Evolutionary conservation across 2,888 invertebrate species (phyloP), one percentile per base, ranked within the genome.

Genomic region (Alitta virens): DNA sequence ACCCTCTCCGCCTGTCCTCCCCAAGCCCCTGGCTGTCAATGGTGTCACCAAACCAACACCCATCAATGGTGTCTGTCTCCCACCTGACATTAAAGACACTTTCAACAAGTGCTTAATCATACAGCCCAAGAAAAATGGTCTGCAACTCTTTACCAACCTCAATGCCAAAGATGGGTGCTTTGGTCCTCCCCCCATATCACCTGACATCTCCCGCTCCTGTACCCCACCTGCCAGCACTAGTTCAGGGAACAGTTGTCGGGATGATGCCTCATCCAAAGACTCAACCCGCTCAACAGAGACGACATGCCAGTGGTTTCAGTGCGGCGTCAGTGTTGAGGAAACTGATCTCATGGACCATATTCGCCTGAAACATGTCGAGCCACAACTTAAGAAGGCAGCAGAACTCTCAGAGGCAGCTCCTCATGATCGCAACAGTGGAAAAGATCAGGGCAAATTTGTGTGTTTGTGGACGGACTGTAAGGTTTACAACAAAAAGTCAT

Each of bases 401-500:
- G 43, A 56, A 7, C n/a, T 24, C 23, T 56, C 56, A 2, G 5
- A n/a, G 18, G 18, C 18, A n/a, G 24, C 21, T 25, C 16, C 52
- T 3, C 18, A 18, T 16, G 25, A 21, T 9, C 18, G 23, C 25
- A 18, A 26, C 38, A 54, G 24, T 33, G 27, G 21, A 5, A 24
- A 33, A 26, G 57, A 56, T 25, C 23, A 25, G 14, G 52, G 14
- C n/a, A 51, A 55, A 49, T 69, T 52, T 55, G 63, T 91, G 56
- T 96, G 96, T 80, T 86, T 92, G 60, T 97, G 96, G 96, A 87
- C 89, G 74, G 92, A 91, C 56, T 96, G 96, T 85, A 96, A 96
- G 82, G 96, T 96, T 49, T 94, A 91, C 78, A 91, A 92, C 70
- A 90, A 91, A 79, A 90, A 90, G 40, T 95, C 95, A 9, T 94